These are phyloP conservation scores for Drosophila rellima DNA, from an alignment of 2,888 invertebrate genomes.

Conservation along the genomic window DNA sequence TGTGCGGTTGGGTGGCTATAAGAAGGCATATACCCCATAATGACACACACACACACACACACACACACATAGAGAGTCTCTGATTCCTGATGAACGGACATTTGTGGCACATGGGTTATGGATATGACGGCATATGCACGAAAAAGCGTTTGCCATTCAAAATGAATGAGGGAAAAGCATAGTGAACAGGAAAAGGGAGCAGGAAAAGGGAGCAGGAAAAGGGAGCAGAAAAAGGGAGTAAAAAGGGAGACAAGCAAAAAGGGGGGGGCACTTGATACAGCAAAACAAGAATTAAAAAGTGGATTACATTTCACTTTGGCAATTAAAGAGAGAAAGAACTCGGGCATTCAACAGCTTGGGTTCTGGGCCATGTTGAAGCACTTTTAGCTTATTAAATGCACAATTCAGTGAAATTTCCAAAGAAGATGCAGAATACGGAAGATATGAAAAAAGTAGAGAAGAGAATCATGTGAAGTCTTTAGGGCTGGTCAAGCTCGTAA, in stretches of 20 bases:
- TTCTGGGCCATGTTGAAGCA: constrained; percentile 48
- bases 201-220: not conserved
- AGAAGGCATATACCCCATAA: constrained; percentile 37
- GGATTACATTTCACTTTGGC: constrained; percentile 69
- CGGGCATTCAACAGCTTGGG: constrained; percentile 2
- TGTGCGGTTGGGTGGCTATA: constrained; percentile 11
- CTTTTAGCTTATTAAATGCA: constrained; percentile 66
- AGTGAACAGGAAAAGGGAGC: too few relatives aligned
- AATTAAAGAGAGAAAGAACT: constrained; percentile 54
- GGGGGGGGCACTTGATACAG: not conserved
- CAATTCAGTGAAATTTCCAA: constrained; percentile 48
- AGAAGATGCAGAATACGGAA: constrained; percentile 1
- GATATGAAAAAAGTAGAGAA: not conserved
- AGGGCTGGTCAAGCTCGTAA: constrained; percentile 7
- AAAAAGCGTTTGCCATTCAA: constrained; percentile 54
- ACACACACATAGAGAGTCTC: constrained; percentile 5
- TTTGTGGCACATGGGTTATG: constrained; percentile 64
- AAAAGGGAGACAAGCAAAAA: not conserved
- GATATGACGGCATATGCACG: constrained; percentile 54
- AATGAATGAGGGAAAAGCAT: constrained; percentile 33
- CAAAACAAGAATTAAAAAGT: constrained; percentile 19
- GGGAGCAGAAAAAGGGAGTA: not conserved
- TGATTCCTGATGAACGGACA: constrained; percentile 62
- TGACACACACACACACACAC: constrained; percentile 18
- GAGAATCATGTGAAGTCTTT: constrained; percentile 5